These are phyloP conservation scores for Cantharis lateralis DNA, from an alignment of 2,888 invertebrate genomes.

Conservation along the genomic window DNA sequence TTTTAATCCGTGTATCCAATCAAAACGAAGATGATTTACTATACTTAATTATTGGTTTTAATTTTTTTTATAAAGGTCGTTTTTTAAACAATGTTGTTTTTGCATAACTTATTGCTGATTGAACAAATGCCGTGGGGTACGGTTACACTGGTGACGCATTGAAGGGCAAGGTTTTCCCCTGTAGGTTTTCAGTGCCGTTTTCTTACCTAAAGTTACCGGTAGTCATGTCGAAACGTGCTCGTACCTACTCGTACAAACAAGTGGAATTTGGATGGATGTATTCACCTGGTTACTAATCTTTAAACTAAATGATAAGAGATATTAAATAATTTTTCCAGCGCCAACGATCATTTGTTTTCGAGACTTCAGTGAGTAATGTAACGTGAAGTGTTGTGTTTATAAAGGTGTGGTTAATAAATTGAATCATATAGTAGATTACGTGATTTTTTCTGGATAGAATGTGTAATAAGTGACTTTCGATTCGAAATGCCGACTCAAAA, in stretches of 20 bases:
- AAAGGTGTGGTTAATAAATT: neutral
- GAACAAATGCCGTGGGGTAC: neutral
- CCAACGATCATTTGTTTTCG: neutral
- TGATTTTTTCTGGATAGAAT: neutral
- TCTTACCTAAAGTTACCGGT: neutral
- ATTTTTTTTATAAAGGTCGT: no score
- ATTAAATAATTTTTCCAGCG: neutral
- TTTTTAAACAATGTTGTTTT: neutral
- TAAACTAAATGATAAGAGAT: conserved; percentile 1
- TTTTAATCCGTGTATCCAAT: neutral
- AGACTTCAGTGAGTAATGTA: neutral
- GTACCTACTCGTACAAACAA: neutral
- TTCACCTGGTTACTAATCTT: conserved; percentile 2
- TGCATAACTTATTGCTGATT: neutral
- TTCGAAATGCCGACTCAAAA: neutral
- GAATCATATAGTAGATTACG: neutral
- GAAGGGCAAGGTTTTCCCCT: neutral
- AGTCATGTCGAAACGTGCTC: neutral
- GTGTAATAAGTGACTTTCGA: neutral
- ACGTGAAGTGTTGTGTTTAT: neutral
- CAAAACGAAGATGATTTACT: neutral
- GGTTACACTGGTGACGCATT: neutral
- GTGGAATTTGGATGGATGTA: neutral
- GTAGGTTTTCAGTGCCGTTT: neutral
- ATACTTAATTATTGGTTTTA: no score